Evolutionary conservation across 2,888 invertebrate species (phyloP).

Genomic region (Nudaria mundana): DNA sequence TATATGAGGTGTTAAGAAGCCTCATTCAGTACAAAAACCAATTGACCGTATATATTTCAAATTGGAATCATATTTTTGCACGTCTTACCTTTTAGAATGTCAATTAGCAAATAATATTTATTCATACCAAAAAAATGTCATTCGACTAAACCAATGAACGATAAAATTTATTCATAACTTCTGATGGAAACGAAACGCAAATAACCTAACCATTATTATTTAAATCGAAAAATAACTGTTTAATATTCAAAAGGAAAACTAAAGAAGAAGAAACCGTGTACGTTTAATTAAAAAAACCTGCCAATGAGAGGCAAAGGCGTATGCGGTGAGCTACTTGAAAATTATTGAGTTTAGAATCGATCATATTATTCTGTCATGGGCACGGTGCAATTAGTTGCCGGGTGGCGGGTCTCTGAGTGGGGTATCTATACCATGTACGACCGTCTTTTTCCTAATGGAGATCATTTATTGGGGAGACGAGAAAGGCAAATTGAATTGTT

Average conservation of each 20-base stretch:
- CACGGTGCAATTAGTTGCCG: constrained; percentile 48
- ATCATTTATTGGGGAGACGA: constrained; percentile 39
- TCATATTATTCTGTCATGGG: constrained; percentile 51
- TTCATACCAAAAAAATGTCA: constrained; percentile 2
- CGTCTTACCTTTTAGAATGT: background rate
- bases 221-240: constrained; percentile 36
- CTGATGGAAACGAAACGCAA: constrained; percentile 20
- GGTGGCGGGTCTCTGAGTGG: constrained; percentile 1
- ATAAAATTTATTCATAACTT: constrained; percentile 31
- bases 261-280: constrained; percentile 29
- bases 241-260: constrained; percentile 33
- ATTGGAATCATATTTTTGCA: too few species aligned
- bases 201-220: constrained; percentile 39
- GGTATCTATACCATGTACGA: constrained; percentile 36
- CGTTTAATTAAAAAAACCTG: constrained; percentile 40
- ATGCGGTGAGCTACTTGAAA: constrained; percentile 19
- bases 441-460: constrained; percentile 63
- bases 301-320: constrained; percentile 13
- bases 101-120: background rate
- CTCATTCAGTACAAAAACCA: too few species aligned
- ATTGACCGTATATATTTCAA: too few species aligned
- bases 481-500: constrained; percentile 54
- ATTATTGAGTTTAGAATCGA: constrained; percentile 43
- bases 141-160: constrained; percentile 10
- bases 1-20: too few species aligned